Base-by-base conservation (phyloP, 1,140 invertebrate species). In the Trachelipus rathkii region DNA sequence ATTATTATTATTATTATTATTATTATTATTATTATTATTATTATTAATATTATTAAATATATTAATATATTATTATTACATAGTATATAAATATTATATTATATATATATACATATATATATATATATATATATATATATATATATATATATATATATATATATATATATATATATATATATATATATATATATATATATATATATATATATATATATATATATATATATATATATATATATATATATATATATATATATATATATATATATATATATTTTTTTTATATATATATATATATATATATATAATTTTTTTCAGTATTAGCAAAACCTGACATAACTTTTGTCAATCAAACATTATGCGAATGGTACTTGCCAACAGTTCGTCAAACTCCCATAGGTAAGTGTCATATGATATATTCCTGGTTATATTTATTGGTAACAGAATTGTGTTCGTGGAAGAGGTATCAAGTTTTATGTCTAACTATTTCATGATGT, bases 71-170 rank as follows among this genome's bases (percentile, higher is more conserved):
- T n/a, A n/a, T n/a, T n/a, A n/a, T n/a, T n/a, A n/a, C n/a, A n/a
- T n/a, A n/a, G n/a, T n/a, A n/a, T n/a, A n/a, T n/a, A n/a, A 33
- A 33, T 33, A 33, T 1, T 33, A 33, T 33, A 33, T 33, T 1
- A 3, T 33, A 33, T 33, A 33, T 3, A 33, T 33, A 6, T 33
- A 3, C 33, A 33, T 60, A 60, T 60, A 60, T 60, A 60, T 60
- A 60, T 60, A 60, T 60, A 60, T 60, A 60, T 60, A 60, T 60
- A 60, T 60, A 60, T 60, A 60, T 60, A 60, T 60, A 60, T 60
- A 60, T 60, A 60, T 60, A 60, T 60, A 60, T 60, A 60, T 50
- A 60, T 60, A 60, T 60, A 60, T 60, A 60, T 50, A 60, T 60
- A 60, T 60, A 60, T 60, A 60, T 60, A 60, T 60, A 60, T 60